A percentile compares a stretch with the other conserved stretches of the same genome.
Evolutionary conservation across 2,888 invertebrate genomes (phyloP).

Genomic region (Lamellibrachia columna): DNA sequence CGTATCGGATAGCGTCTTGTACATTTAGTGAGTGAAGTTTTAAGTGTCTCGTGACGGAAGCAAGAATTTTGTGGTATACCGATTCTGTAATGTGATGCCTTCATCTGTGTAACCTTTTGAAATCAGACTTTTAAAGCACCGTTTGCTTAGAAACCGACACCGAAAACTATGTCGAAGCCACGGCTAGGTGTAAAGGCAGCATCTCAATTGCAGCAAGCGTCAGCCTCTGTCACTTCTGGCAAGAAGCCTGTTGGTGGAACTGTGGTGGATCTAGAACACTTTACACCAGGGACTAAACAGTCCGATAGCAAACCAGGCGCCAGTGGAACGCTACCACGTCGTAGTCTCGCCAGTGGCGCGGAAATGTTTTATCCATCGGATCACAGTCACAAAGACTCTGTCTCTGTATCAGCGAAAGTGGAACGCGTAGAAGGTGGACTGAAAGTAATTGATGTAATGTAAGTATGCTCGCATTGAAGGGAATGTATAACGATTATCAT

Average conservation of each 20-base stretch:
- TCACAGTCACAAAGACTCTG: neutral
- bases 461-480: neutral
- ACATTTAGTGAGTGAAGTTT: neutral
- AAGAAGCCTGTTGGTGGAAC: no score
- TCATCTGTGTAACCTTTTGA: slow-evolving; percentile 6
- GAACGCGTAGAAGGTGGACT: neutral
- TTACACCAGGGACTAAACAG: no score
- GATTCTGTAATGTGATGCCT: neutral
- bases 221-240: no score
- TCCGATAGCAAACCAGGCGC: no score
- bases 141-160: neutral
- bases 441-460: neutral
- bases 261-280: no score
- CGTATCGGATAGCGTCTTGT: neutral
- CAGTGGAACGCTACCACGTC: no score
- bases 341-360: no score
- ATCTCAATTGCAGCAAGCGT: no score
- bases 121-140: neutral
- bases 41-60: neutral
- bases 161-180: neutral
- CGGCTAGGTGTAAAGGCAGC: no score
- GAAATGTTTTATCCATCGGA: no score
- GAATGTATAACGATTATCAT: no score
- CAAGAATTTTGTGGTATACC: neutral
- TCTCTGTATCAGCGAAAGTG: neutral